A percentile compares a stretch with the other conserved stretches of the same genome.
These are phyloP conservation scores for Phalacrocorax brasilianus DNA, from an alignment of 2,113 vertebrate species.

Conservation along the genomic window DNA sequence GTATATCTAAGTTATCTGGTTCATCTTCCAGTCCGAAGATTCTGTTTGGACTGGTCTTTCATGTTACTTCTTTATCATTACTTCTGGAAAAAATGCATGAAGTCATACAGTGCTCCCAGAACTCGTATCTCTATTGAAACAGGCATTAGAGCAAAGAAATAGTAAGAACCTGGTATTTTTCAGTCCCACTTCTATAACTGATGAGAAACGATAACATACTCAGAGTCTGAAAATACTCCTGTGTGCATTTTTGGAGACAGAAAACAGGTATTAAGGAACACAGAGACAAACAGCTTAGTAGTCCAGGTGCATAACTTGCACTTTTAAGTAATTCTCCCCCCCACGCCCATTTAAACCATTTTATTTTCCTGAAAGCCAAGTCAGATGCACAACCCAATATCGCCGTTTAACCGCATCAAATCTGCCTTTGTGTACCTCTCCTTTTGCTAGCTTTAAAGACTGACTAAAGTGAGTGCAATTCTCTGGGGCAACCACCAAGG, in stretches of 20 bases:
- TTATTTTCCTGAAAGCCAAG: conserved; percentile 2
- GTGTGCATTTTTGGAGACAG: background rate
- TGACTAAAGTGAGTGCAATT: background rate
- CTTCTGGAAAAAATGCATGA: conserved; percentile 16
- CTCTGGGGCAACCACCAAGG: background rate
- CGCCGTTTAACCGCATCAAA: background rate
- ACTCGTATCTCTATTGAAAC: conserved; percentile 41
- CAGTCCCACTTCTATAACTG: conserved; percentile 26
- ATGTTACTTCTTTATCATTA: conserved; percentile 52
- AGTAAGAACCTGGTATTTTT: conserved; percentile 48
- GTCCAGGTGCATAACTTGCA: background rate
- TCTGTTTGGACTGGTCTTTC: conserved; percentile 40
- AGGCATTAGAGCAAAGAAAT: conserved; percentile 30
- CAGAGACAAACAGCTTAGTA: background rate
- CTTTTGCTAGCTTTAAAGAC: background rate
- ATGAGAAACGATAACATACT: background rate
- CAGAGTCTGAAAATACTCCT: background rate
- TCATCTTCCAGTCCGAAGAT: conserved; percentile 41
- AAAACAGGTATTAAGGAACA: conserved; percentile 21
- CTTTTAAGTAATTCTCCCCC: background rate
- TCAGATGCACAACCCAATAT: background rate
- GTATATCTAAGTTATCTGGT: conserved; percentile 14
- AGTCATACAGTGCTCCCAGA: conserved; percentile 40
- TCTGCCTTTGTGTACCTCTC: background rate
- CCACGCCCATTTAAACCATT: background rate